Conservation (phyloP, 2,888 invertebrate genomes). For the Gerris lacustris region DNA sequence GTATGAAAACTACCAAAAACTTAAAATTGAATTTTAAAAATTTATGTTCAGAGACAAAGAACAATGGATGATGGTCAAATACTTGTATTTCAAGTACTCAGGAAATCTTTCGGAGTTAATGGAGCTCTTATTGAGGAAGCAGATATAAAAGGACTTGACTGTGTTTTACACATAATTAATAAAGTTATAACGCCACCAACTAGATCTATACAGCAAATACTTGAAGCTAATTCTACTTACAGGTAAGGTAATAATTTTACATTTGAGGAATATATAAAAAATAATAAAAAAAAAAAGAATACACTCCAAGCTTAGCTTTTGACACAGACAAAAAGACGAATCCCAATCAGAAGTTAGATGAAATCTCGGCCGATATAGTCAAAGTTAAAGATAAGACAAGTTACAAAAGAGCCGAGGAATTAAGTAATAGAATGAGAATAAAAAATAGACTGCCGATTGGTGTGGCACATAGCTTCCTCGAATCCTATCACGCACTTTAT, state of each 20-base stretch:
- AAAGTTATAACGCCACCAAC: conserved; percentile 39
- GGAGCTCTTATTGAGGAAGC: conserved; percentile 38
- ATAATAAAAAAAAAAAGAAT: conserved; percentile 19
- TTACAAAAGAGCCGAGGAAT: too few species aligned
- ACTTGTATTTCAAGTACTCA: conserved; percentile 39
- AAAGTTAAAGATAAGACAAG: too few species aligned
- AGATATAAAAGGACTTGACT: conserved; percentile 40
- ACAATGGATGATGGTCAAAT: conserved; percentile 36
- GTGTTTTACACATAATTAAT: conserved; percentile 41
- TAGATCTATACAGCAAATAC: conserved; percentile 36
- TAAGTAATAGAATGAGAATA: too few species aligned
- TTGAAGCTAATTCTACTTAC: conserved; percentile 37
- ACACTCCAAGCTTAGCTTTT: conserved; percentile 22
- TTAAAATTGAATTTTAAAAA: too few species aligned
- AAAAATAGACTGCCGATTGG: too few species aligned
- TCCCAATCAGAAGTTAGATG: too few species aligned
- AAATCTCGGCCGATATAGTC: too few species aligned
- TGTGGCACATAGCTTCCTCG: too few species aligned
- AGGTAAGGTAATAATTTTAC: conserved; percentile 32
- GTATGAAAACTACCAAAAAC: too few species aligned
- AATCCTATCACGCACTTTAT: too few species aligned
- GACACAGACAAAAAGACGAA: too few species aligned
- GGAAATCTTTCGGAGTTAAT: conserved; percentile 40
- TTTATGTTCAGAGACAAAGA: conserved; percentile 33
- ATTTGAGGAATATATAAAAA: background rate